Percentiles rank a stretch among this genome's conserved stretches.
These are phyloP conservation scores for Scleropages formosus DNA, from an alignment of 2,797 vertebrate genomes.

Conservation along the genomic window DNA sequence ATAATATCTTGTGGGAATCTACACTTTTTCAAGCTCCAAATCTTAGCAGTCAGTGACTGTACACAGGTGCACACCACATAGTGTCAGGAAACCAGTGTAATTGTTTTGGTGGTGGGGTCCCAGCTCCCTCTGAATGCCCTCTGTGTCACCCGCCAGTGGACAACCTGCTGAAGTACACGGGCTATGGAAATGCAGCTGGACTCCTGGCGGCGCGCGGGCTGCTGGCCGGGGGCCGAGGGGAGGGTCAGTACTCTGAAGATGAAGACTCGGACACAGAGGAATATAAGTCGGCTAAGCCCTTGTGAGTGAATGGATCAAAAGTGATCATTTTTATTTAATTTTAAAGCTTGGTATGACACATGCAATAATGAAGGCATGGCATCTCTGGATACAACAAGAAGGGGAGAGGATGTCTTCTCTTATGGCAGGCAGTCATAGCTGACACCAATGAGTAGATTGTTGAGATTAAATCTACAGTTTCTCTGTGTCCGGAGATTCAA, in stretches of 20 bases:
- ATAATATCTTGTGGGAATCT: background rate
- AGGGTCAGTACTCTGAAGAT: conserved; percentile 93
- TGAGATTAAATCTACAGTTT: too few relatives aligned
- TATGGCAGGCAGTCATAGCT: too few relatives aligned
- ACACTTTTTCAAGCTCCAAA: background rate
- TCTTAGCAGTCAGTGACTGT: background rate
- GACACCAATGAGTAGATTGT: too few relatives aligned
- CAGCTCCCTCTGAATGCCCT: background rate
- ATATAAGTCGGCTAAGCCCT: conserved; percentile 91
- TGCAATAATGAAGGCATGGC: too few relatives aligned
- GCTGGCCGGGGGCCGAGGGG: conserved; percentile 89
- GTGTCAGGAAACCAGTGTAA: too few relatives aligned
- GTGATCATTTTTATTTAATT: too few relatives aligned
- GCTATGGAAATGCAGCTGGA: conserved; percentile 96
- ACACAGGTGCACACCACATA: background rate
- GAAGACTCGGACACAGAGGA: conserved; percentile 98
- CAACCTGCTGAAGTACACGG: conserved; percentile 94
- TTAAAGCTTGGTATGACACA: too few relatives aligned
- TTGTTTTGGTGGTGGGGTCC: background rate
- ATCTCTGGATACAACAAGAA: too few relatives aligned
- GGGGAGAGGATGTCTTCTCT: too few relatives aligned
- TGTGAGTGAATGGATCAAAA: conserved; percentile 57
- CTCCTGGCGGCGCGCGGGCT: conserved; percentile 89
- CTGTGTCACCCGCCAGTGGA: conserved; percentile 73
- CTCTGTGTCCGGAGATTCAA: too few relatives aligned